Evolutionary conservation across 2,888 invertebrate genomes (phyloP).

Genomic region (Thecophora atra): DNA sequence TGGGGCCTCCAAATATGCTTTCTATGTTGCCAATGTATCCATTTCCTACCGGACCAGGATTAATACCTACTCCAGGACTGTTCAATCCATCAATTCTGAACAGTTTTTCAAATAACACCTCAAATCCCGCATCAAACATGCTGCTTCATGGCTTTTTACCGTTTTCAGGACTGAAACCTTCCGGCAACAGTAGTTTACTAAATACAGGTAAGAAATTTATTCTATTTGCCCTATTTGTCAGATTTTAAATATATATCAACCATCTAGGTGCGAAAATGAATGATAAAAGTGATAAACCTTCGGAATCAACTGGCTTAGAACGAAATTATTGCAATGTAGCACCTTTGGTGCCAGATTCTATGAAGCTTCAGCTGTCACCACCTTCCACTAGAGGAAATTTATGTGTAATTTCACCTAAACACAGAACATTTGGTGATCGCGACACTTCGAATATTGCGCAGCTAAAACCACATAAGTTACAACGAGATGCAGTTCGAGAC

Average conservation of each 20-base stretch:
- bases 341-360: constrained; percentile 61
- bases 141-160: constrained; percentile 44
- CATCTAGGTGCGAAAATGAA: constrained; percentile 8
- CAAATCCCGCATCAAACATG: constrained; percentile 41
- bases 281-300: constrained; percentile 1
- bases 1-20: constrained; percentile 55
- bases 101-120: constrained; percentile 46
- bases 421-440: constrained; percentile 20
- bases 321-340: constrained; percentile 63
- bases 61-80: constrained; percentile 70
- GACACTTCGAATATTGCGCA: constrained; percentile 43
- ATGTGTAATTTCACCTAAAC: constrained; percentile 17
- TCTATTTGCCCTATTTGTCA: background rate
- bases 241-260: background rate
- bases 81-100: constrained; percentile 63
- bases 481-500: constrained; percentile 30
- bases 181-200: constrained; percentile 30
- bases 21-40: constrained; percentile 58
- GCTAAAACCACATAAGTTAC: constrained; percentile 38
- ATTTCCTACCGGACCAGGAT: constrained; percentile 68
- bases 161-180: constrained; percentile 44
- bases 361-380: constrained; percentile 50
- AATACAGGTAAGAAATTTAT: constrained; percentile 16
- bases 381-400: constrained; percentile 1
- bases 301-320: constrained; percentile 42